Base-by-base conservation (phyloP, 1,140 invertebrate genomes). In the Batillaria attramentaria region DNA sequence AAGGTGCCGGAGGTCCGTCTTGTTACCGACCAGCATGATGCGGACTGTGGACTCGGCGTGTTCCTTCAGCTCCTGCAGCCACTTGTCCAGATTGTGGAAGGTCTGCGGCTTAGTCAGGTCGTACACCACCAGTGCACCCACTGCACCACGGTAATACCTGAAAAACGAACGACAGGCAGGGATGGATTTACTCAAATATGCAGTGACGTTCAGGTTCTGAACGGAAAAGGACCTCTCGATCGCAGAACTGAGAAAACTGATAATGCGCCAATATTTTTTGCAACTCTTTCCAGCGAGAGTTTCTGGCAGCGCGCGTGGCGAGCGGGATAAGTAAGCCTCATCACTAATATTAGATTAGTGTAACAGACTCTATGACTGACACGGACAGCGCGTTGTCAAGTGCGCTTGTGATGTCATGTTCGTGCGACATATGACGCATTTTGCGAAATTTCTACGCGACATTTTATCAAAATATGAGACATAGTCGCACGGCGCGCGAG, bases 1-100 rank as follows among this genome's bases (percentile, higher is more conserved):
- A 20, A 89, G 81, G 42, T 89, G 86, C 43, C 82, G 73, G 28
- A 90, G 83, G 79, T 91, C 90, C 3, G 82, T 85, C 77, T 91
- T 91, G 79, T 91, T 90, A 13, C 90, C 91, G 0, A 91, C 90
- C 18, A 91, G 79, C 84, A 91, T 90, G n/a, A 91, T 88, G 78
- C 89, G 85, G 6, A 85, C 86, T n/a, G 84, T 80, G 4, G 79
- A 79, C 73, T 91, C 89, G 0, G 89, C 89, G 77, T 90, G 87
- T 42, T 91, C 88, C 46, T 83, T 81, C 31, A 91, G 74, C 66
- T 91, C 89, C 28, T 83, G 79, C 60, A 89, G 46, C 88, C 86
- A 90, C 78, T 87, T 87, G 35, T 85, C 80, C 46, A 88, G 72
- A 70, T 87, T 90, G 42, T 87, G 85, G 84, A 89, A 91, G 0